Evolutionary conservation across 1,140 invertebrate genomes (phyloP), one percentile per base, ranked within the genome.

Genomic region (Orussus abietinus): DNA sequence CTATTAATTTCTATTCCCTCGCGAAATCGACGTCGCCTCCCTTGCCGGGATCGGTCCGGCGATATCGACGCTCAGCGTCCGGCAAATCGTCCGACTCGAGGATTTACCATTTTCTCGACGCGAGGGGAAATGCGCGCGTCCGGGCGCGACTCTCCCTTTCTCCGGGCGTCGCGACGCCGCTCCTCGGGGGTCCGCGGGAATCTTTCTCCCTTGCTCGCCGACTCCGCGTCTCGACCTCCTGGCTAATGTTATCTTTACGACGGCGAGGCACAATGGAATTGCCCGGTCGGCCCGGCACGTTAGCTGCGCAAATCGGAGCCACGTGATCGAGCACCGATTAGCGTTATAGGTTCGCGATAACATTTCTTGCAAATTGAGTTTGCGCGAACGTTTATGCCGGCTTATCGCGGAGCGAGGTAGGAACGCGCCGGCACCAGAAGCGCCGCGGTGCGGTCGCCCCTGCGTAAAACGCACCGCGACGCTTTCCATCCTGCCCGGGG

Each of bases 281-380:
- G 29, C 28, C 25, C 28, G 19, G 28, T 38, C 29, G 9, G 22
- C 15, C 25, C 14, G 28, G 29, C 32, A 35, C 22, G 41, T 25
- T 42, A 47, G 39, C 34, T 38, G 40, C 20, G 31, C 28, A 43
- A 40, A 44, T 33, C 22, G 25, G 19, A 11, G 40, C 55, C 53
- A 55, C 52, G 49, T 53, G 52, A 52, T 47, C 41, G 21, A 31
- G 25, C 34, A 44, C 29, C 33, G 48, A 54, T 56, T 54, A 51
- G 33, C 47, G 53, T 55, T 49, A 50, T 47, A 47, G 50, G 51
- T 31, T 38, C 10, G 49, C 47, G 46, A 55, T 57, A 57, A 57
- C 43, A 47, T 53, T 50, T 55, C 47, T 48, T 39, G 40, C 40
- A 47, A 57, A 57, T 55, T 49, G 21, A 49, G 39, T 44, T 45